phyloP scores from a whole-genome alignment of 2,113 vertebrate species.

The Corythornis vintsioides region DNA sequence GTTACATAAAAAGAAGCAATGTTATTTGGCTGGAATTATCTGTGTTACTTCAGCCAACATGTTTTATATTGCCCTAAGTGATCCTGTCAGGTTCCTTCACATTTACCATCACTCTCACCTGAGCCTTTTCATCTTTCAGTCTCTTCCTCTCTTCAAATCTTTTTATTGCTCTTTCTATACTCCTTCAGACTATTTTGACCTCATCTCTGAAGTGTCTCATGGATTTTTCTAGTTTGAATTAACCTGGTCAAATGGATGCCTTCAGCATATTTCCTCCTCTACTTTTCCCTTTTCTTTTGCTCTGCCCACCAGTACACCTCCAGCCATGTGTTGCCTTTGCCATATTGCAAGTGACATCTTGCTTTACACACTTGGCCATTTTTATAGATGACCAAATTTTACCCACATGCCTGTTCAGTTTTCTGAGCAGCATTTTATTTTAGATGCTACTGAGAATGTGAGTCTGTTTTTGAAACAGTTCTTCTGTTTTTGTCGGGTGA shows the following conservation, averaged over 20 bases:
- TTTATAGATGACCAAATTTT: neutral
- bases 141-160: neutral
- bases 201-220: neutral
- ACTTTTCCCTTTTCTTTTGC: neutral
- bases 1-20: neutral
- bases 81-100: slow-evolving; percentile 1
- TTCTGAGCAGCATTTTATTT: neutral
- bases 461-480: neutral
- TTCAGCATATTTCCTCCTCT: slow-evolving; percentile 3
- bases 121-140: neutral
- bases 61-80: neutral
- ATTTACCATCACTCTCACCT: neutral
- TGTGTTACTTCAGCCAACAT: neutral
- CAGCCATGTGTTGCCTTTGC: neutral
- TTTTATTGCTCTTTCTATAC: neutral
- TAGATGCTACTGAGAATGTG: neutral
- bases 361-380: neutral
- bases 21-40: neutral
- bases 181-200: neutral
- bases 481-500: neutral
- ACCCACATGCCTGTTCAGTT: accelerated
- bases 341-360: neutral
- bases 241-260: slow-evolving; percentile 4
- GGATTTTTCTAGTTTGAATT: slow-evolving; percentile 10
- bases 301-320: neutral